Conservation (phyloP, 2,888 invertebrate genomes). For the Oconnorella tubifera region DNA sequence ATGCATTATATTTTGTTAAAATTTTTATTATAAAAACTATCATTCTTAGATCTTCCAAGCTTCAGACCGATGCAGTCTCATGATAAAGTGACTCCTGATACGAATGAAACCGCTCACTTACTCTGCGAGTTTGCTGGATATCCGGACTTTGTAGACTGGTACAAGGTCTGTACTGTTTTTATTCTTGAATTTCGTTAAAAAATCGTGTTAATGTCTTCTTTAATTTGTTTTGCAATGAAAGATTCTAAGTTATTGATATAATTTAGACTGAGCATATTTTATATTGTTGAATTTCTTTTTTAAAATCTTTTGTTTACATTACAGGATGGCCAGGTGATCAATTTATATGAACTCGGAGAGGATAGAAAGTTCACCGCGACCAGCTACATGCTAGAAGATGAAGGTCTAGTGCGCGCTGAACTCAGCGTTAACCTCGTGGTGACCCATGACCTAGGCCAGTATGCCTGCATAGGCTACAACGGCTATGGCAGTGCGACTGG, state of each 20-base stretch:
- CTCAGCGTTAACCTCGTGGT: slow-evolving; percentile 9
- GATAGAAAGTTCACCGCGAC: slow-evolving; percentile 1
- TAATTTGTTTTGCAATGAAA: too few relatives aligned
- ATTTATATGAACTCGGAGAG: background rate
- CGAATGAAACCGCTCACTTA: slow-evolving; percentile 11
- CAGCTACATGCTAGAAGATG: slow-evolving; percentile 1
- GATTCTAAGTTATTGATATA: too few relatives aligned
- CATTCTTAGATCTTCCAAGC: background rate
- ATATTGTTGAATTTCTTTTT: too few relatives aligned
- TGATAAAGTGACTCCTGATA: background rate
- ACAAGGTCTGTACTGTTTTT: background rate
- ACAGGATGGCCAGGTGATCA: background rate
- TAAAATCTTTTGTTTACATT: too few relatives aligned
- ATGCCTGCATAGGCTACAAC: slow-evolving; percentile 8
- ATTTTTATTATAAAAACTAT: too few relatives aligned
- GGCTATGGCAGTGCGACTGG: slow-evolving; percentile 10
- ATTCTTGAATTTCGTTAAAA: background rate
- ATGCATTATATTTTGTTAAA: too few relatives aligned
- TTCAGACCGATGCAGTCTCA: background rate
- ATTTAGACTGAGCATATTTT: too few relatives aligned
- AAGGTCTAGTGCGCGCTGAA: slow-evolving; percentile 3
- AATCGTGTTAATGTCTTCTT: too few relatives aligned
- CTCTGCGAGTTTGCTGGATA: slow-evolving; percentile 12
- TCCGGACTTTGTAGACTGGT: slow-evolving; percentile 12
- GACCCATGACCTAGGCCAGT: slow-evolving; percentile 6